phyloP scores from a whole-genome alignment of 2,113 vertebrate genomes.

The Thunnus thynnus region DNA sequence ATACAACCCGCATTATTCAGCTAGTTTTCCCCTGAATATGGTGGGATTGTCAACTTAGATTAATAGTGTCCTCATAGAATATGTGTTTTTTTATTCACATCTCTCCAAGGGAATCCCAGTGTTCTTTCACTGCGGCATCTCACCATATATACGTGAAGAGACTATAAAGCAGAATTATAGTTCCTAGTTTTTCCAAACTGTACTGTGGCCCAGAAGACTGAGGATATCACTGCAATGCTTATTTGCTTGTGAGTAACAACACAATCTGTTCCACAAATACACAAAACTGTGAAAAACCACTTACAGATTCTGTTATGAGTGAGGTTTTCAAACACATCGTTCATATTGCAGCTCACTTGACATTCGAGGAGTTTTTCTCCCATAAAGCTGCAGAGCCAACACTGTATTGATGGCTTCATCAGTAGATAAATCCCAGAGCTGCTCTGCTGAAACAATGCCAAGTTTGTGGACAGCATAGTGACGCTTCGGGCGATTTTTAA shows the following conservation, averaged over 20 bases:
- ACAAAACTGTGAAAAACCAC: not conserved
- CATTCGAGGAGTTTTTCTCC: slow-evolving; percentile 1
- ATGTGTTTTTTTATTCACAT: slow-evolving; percentile 37
- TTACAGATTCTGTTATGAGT: not conserved
- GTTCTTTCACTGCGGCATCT: slow-evolving; percentile 34
- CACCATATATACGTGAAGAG: slow-evolving; percentile 33
- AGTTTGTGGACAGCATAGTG: slow-evolving; percentile 23
- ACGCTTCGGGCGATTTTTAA: slow-evolving; percentile 16
- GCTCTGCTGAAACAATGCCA: slow-evolving; percentile 17
- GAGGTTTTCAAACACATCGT: not conserved
- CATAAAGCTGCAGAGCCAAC: slow-evolving; percentile 13
- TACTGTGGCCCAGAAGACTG: slow-evolving; percentile 25
- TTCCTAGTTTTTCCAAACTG: slow-evolving; percentile 31
- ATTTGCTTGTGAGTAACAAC: not conserved
- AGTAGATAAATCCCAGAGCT: not conserved
- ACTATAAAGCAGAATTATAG: slow-evolving; percentile 48
- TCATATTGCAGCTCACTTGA: slow-evolving; percentile 1
- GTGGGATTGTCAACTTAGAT: slow-evolving; percentile 57
- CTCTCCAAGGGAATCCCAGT: slow-evolving; percentile 56
- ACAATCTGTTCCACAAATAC: not conserved
- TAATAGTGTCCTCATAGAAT: slow-evolving; percentile 62
- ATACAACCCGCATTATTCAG: slow-evolving; percentile 51
- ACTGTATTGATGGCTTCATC: slow-evolving; percentile 21
- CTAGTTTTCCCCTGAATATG: slow-evolving; percentile 44
- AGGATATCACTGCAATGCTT: slow-evolving; percentile 19